Conservation (phyloP, 2,888 invertebrate species). For the Colletes collaris region DNA sequence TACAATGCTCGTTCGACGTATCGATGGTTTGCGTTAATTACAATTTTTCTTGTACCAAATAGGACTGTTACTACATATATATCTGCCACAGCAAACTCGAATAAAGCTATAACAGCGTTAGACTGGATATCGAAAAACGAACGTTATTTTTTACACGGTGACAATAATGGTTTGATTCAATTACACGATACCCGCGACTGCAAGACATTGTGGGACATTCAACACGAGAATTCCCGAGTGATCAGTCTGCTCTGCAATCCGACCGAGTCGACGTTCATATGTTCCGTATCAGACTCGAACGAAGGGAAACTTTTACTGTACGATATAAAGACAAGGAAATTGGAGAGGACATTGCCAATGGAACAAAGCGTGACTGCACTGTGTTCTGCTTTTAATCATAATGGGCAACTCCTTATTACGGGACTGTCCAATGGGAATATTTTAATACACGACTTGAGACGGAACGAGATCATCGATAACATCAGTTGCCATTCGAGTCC, state of each 20-base stretch:
- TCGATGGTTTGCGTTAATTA: not conserved
- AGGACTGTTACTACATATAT: constrained; percentile 85
- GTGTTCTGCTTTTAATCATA: constrained; percentile 85
- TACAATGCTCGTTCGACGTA: too few species aligned
- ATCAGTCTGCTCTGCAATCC: constrained; percentile 84
- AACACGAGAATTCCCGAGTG: constrained; percentile 82
- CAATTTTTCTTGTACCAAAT: not conserved
- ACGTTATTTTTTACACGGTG: constrained; percentile 85
- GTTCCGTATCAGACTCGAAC: constrained; percentile 80
- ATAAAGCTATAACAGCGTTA: constrained; percentile 84
- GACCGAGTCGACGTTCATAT: constrained; percentile 83
- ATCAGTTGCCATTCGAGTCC: constrained; percentile 85
- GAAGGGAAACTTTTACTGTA: constrained; percentile 85
- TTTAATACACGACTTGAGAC: constrained; percentile 85
- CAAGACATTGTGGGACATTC: constrained; percentile 85
- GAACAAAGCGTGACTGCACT: constrained; percentile 83
- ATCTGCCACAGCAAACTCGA: constrained; percentile 83
- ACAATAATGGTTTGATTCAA: constrained; percentile 84
- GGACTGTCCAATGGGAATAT: constrained; percentile 86
- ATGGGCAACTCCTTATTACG: constrained; percentile 85
- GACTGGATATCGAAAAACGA: constrained; percentile 87
- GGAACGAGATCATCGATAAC: constrained; percentile 84
- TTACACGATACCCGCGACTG: constrained; percentile 86
- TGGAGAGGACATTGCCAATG: constrained; percentile 82
- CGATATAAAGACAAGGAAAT: constrained; percentile 85